Evolutionary conservation across 2,888 invertebrate species (phyloP).

Genomic region (Hypsopygia costalis): DNA sequence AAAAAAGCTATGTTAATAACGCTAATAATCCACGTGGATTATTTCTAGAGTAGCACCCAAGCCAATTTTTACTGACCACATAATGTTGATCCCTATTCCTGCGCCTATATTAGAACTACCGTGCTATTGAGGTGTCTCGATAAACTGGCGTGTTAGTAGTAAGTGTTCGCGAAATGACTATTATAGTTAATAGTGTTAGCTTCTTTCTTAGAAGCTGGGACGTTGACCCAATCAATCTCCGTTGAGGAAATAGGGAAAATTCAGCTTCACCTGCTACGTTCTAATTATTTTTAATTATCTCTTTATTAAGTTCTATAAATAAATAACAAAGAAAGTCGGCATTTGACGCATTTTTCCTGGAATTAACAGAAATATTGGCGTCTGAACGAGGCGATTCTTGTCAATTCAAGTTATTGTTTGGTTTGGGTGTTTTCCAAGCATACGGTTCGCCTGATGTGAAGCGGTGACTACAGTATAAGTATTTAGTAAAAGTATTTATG

Average conservation of each 20-base stretch:
- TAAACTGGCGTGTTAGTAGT: constrained; percentile 7
- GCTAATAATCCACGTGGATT: constrained; percentile 40
- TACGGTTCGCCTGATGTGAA: too few species aligned
- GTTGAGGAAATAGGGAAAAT: background rate
- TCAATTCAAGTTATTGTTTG: too few species aligned
- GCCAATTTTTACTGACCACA: constrained; percentile 35
- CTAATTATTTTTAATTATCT: background rate
- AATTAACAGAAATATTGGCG: too few species aligned
- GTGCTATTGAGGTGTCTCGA: constrained; percentile 2
- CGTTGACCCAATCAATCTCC: constrained; percentile 20
- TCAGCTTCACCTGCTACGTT: background rate
- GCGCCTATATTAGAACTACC: background rate
- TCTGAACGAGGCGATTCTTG: too few species aligned
- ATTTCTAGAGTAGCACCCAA: constrained; percentile 38
- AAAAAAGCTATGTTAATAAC: constrained; percentile 39
- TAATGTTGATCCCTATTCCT: constrained; percentile 22
- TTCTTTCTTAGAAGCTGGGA: constrained; percentile 16
- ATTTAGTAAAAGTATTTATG: too few species aligned
- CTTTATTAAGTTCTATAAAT: too few species aligned
- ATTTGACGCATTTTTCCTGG: too few species aligned
- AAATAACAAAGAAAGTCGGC: too few species aligned
- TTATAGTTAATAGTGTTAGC: constrained; percentile 12
- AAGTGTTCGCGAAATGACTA: constrained; percentile 11
- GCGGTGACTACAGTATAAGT: too few species aligned
- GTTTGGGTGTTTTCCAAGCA: too few species aligned